Evolutionary conservation across 1,140 invertebrate species (phyloP), one percentile per base, ranked within the genome.

Genomic region (Triops cancriformis): DNA sequence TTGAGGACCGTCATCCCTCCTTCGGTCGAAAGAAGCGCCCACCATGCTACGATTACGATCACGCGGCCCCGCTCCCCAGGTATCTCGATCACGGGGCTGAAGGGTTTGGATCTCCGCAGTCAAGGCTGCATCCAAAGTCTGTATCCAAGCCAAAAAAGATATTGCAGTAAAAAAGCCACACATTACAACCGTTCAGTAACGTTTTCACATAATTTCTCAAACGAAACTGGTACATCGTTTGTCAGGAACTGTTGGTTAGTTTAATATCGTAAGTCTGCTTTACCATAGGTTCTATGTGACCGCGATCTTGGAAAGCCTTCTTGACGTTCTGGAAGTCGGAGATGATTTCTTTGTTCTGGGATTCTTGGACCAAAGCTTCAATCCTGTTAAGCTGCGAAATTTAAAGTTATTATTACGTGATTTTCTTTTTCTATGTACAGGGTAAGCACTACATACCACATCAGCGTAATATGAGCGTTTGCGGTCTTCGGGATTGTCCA

Each of bases 401-500:
- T 26, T 80, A 75, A 26, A 18, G 41, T 76, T 73, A 77, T 27
- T 27, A 73, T 41, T 64, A 74, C 41, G 74, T 78, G 23, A 26
- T n/a, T 26, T 23, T 23, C 23, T 76, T 41, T 26, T 28, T 14
- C 27, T 5, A 18, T 27, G 2, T 26, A 72, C 18, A 76, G 14
- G 7, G 43, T 77, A 79, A 80, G 51, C 31, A 78, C 43, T 23
- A 81, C 83, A 80, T 85, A 88, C 86, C 26, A 85, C 83, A 76
- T 76, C 75, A 23, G 76, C 41, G 31, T 10, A 73, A 64, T 72
- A 76, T 11, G 64, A 31, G 42, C 87, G 85, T 81, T 87, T 88
- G 3, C 72, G 80, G 72, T 82, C 81, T n/a, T 82, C 80, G 2
- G 87, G 86, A 64, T 31, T 75, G 81, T 92, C 89, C 72, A 85